Percentiles rank a stretch among this genome's conserved stretches.
Conservation (phyloP, 2,888 invertebrate genomes). For the Brachynemurus nebulosus region DNA sequence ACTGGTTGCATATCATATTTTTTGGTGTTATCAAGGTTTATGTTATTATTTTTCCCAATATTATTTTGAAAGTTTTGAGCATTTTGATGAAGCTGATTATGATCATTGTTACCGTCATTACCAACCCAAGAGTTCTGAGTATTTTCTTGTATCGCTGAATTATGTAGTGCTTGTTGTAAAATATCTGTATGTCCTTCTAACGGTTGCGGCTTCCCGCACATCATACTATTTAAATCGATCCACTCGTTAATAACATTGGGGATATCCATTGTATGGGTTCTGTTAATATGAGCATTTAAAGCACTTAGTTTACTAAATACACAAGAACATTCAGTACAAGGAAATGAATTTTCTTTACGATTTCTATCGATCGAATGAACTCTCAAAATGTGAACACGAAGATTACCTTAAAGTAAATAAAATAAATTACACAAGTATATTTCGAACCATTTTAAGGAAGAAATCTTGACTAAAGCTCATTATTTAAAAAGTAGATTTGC, state of each 20-base stretch:
- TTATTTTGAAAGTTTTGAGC: no score
- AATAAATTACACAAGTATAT: constrained; percentile 5
- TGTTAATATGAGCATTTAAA: constrained; percentile 52
- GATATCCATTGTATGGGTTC: constrained; percentile 34
- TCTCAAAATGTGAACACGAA: constrained; percentile 41
- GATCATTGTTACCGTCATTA: constrained; percentile 8
- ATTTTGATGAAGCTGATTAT: constrained; percentile 6
- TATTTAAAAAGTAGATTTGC: no score
- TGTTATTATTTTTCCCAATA: not conserved
- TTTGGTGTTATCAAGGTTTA: not conserved
- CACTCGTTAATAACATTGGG: constrained; percentile 22
- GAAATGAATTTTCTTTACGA: constrained; percentile 38
- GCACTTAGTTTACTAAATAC: constrained; percentile 50
- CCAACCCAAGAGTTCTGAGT: constrained; percentile 9
- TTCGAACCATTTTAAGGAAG: not conserved
- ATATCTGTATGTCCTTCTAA: constrained; percentile 9
- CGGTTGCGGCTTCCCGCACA: not conserved
- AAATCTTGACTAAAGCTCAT: no score
- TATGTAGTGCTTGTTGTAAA: constrained; percentile 10
- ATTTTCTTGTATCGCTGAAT: constrained; percentile 1
- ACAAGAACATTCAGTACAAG: constrained; percentile 51
- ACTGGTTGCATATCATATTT: not conserved
- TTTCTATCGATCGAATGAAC: constrained; percentile 45
- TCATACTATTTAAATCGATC: constrained; percentile 22
- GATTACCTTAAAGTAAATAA: constrained; percentile 31